These are phyloP conservation scores for Tipula unca DNA, from an alignment of 2,888 invertebrate species.

Conservation along the genomic window DNA sequence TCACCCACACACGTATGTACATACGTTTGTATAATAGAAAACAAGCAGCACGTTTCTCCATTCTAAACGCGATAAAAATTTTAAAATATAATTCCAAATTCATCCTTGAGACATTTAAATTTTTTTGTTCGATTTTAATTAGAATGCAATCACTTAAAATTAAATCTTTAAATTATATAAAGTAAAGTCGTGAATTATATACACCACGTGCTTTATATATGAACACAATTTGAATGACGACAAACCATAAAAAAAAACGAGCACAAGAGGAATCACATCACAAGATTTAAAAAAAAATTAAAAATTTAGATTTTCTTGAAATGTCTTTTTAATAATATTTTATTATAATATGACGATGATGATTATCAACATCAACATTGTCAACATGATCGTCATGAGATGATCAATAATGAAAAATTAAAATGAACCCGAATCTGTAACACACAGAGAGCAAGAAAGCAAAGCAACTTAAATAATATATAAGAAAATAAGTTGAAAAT, in stretches of 20 bases:
- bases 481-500: background rate
- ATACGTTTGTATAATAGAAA: background rate
- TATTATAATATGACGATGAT: background rate
- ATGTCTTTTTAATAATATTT: background rate
- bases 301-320: conserved; percentile 3
- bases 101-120: conserved; percentile 14
- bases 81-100: background rate
- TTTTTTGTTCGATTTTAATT: background rate
- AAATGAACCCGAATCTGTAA: background rate
- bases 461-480: background rate
- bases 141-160: background rate
- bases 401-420: conserved; percentile 14
- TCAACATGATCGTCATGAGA: background rate
- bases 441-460: background rate
- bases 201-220: background rate
- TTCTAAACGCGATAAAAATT: background rate
- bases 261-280: background rate
- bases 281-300: background rate
- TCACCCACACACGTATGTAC: background rate
- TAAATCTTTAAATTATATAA: background rate
- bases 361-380: background rate
- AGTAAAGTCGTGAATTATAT: background rate
- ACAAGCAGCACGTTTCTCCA: background rate
- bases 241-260: background rate
- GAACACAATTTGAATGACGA: background rate